These are phyloP conservation scores for Pyralis farinalis DNA, from an alignment of 2,888 invertebrate species.

Conservation along the genomic window DNA sequence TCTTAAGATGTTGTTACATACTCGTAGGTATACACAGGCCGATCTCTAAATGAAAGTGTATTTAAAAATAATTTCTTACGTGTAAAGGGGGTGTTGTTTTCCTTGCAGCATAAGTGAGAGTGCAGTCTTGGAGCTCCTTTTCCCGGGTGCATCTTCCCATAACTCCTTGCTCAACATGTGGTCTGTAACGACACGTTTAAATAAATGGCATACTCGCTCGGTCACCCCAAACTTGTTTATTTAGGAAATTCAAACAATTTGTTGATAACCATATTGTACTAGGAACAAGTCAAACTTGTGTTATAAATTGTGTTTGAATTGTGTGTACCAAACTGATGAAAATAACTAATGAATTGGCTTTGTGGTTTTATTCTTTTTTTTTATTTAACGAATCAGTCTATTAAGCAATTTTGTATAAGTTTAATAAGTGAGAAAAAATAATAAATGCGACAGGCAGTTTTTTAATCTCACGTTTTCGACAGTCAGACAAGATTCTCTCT, in stretches of 20 bases:
- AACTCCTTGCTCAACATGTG: constrained; percentile 61
- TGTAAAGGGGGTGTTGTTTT: constrained; percentile 48
- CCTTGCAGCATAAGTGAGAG: constrained; percentile 60
- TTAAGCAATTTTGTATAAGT: too few species aligned
- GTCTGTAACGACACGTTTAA: constrained; percentile 31
- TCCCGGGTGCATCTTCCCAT: constrained; percentile 32
- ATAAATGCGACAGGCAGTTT: too few species aligned
- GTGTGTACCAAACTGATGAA: too few species aligned
- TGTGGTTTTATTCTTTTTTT: background rate
- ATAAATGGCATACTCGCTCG: background rate
- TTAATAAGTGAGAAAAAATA: too few species aligned
- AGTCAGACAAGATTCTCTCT: too few species aligned
- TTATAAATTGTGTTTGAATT: background rate
- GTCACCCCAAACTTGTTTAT: constrained; percentile 1
- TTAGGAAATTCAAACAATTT: background rate
- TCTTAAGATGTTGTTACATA: too few species aligned
- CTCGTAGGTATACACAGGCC: too few species aligned
- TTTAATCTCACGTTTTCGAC: too few species aligned
- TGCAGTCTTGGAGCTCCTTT: constrained; percentile 63
- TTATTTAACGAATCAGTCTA: too few species aligned
- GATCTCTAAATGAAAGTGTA: too few species aligned
- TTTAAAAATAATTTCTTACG: constrained; percentile 50
- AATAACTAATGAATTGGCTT: background rate
- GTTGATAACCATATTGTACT: background rate
- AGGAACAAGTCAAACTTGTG: background rate